Percentiles rank a stretch among this genome's conserved stretches.
Evolutionary conservation across 2,888 invertebrate species (phyloP).

Genomic region (Mechanitis mazaeus): DNA sequence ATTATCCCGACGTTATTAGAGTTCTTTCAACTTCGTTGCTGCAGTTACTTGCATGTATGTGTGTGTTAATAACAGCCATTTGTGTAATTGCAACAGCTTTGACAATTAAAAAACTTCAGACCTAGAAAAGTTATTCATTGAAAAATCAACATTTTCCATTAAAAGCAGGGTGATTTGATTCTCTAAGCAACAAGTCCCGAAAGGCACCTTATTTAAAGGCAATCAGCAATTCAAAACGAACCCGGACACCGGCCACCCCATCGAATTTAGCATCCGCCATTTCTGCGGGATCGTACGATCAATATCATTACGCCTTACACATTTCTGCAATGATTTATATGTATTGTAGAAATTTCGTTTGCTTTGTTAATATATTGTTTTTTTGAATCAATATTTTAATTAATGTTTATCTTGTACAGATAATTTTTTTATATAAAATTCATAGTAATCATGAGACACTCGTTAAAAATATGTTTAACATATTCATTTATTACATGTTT

Average conservation of each 20-base stretch:
- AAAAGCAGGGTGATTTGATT: slow-evolving; percentile 42
- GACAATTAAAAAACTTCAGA: background rate
- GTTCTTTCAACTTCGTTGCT: background rate
- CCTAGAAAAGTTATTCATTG: slow-evolving; percentile 35
- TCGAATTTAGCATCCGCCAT: slow-evolving; percentile 29
- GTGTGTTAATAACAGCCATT: background rate
- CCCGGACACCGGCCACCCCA: slow-evolving; percentile 37
- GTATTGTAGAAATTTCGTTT: background rate
- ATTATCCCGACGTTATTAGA: slow-evolving; percentile 8
- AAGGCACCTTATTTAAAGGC: slow-evolving; percentile 40
- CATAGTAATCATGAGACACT: background rate
- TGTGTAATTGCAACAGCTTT: background rate
- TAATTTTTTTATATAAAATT: too few relatives aligned
- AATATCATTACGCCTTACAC: slow-evolving; percentile 2
- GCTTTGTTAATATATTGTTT: too few relatives aligned
- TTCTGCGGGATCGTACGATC: slow-evolving; percentile 9
- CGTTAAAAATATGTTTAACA: background rate
- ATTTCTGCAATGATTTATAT: background rate
- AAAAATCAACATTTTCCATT: slow-evolving; percentile 50
- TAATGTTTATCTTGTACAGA: too few relatives aligned
- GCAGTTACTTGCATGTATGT: background rate
- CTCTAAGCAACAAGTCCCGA: slow-evolving; percentile 44
- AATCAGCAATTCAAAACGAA: slow-evolving; percentile 51
- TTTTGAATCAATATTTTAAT: too few relatives aligned
- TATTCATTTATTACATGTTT: too few relatives aligned